Evolutionary conservation across 2,113 vertebrate genomes (phyloP).

Genomic region (Semnopithecus entellus): DNA sequence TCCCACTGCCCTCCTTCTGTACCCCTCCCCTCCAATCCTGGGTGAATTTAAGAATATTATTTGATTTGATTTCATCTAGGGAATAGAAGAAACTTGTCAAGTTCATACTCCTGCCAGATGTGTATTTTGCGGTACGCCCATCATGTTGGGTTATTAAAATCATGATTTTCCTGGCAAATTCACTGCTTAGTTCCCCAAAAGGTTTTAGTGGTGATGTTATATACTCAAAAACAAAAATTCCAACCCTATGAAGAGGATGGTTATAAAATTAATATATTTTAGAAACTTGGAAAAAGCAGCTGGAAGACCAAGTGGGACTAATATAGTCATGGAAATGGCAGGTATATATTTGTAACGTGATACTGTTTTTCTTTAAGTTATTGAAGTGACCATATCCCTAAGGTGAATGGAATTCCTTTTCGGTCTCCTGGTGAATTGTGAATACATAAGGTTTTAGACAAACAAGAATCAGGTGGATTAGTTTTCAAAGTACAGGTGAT

Average conservation of each 20-base stretch:
- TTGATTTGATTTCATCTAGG: neutral
- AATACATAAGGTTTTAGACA: neutral
- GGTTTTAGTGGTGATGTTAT: neutral
- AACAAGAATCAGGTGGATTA: neutral
- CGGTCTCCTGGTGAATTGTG: slow-evolving; percentile 27
- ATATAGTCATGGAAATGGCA: slow-evolving; percentile 25
- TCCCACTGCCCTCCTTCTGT: neutral
- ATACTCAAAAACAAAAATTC: slow-evolving; percentile 47
- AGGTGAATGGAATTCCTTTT: slow-evolving; percentile 52
- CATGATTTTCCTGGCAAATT: neutral
- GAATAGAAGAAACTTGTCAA: neutral
- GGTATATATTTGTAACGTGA: slow-evolving; percentile 12
- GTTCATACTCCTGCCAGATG: slow-evolving; percentile 13
- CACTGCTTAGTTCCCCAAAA: neutral
- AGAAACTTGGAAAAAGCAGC: slow-evolving; percentile 22
- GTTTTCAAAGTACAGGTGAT: neutral
- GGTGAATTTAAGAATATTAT: neutral
- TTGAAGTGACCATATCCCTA: neutral
- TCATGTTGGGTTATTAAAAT: slow-evolving; percentile 26
- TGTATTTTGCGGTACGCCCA: neutral
- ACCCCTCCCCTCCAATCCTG: neutral
- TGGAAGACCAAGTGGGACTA: slow-evolving; percentile 41
- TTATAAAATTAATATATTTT: slow-evolving; percentile 58
- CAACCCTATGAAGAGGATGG: slow-evolving; percentile 41
- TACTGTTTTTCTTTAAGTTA: slow-evolving; percentile 15